A percentile compares a stretch with the other conserved stretches of the same genome.
Evolutionary conservation across 92 coral and sea anemone genomes (phyloP).

Genomic region (Zoanthus solanderi): DNA sequence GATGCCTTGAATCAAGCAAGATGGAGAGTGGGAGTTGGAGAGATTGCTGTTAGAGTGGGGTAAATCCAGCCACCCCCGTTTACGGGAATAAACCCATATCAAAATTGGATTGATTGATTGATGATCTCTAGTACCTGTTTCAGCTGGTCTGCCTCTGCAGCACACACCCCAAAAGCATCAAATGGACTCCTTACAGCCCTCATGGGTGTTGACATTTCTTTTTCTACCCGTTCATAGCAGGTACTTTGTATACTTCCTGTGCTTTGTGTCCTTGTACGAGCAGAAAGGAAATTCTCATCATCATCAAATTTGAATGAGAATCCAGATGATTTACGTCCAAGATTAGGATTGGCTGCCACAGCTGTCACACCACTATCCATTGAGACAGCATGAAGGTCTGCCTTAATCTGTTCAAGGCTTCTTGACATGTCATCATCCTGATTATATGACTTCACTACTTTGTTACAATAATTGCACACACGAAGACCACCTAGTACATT

Average conservation of each 20-base stretch:
- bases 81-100: no score
- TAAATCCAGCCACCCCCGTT: no score
- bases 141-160: slow-evolving; percentile 93
- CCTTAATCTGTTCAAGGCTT: slow-evolving; percentile 86
- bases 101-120: no score
- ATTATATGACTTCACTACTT: slow-evolving; percentile 87
- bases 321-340: slow-evolving; percentile 59
- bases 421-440: slow-evolving; percentile 75
- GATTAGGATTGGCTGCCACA: slow-evolving; percentile 36
- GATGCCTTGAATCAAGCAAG: no score
- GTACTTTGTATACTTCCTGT: slow-evolving; percentile 36
- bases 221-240: slow-evolving; percentile 71
- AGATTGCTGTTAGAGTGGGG: no score
- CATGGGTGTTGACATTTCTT: slow-evolving; percentile 57
- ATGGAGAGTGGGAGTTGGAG: no score
- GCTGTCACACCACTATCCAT: slow-evolving; percentile 68
- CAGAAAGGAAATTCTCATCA: slow-evolving; percentile 70
- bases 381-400: slow-evolving; percentile 78
- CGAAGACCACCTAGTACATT: slow-evolving; percentile 79
- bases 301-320: slow-evolving; percentile 82
- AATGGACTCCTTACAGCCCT: slow-evolving; percentile 75
- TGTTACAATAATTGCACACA: slow-evolving; percentile 93
- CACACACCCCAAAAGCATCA: slow-evolving; percentile 98
- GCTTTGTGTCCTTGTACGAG: slow-evolving; percentile 58
- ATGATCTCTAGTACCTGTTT: slow-evolving; percentile 75